phyloP scores from a whole-genome alignment of 2,113 vertebrate species.

The Chaetodon trifascialis region DNA sequence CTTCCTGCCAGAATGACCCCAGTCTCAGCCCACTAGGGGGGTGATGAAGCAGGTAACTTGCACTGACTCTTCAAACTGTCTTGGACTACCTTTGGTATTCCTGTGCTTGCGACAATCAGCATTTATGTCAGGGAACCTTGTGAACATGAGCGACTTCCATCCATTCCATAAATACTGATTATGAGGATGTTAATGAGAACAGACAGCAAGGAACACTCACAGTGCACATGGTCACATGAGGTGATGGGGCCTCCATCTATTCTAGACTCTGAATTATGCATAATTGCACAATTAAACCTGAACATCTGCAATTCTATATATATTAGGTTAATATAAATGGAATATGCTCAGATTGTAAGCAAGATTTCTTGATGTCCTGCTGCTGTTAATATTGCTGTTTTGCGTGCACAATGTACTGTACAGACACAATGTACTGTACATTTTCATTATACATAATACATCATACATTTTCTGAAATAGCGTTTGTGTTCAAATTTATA shows the following conservation, averaged over 20 bases:
- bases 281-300: constrained; percentile 36
- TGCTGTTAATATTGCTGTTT: constrained; percentile 17
- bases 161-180: constrained; percentile 9
- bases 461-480: constrained; percentile 6
- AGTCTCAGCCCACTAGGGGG: constrained; percentile 4
- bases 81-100: background rate
- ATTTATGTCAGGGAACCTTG: constrained; percentile 16
- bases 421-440: too few relatives aligned
- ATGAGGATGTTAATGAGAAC: constrained; percentile 26
- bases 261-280: constrained; percentile 24
- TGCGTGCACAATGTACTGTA: constrained; percentile 3
- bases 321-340: background rate
- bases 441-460: constrained; percentile 20
- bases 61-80: constrained; percentile 17
- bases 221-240: background rate
- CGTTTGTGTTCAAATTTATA: background rate
- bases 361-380: background rate
- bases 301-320: constrained; percentile 22
- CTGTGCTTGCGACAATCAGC: constrained; percentile 10
- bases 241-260: constrained; percentile 5
- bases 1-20: constrained; percentile 18
- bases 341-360: background rate
- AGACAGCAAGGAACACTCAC: background rate
- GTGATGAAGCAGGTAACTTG: constrained; percentile 31
- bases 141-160: background rate